These are phyloP conservation scores for Alsophila aescularia DNA, from an alignment of 2,888 invertebrate species.

Conservation along the genomic window DNA sequence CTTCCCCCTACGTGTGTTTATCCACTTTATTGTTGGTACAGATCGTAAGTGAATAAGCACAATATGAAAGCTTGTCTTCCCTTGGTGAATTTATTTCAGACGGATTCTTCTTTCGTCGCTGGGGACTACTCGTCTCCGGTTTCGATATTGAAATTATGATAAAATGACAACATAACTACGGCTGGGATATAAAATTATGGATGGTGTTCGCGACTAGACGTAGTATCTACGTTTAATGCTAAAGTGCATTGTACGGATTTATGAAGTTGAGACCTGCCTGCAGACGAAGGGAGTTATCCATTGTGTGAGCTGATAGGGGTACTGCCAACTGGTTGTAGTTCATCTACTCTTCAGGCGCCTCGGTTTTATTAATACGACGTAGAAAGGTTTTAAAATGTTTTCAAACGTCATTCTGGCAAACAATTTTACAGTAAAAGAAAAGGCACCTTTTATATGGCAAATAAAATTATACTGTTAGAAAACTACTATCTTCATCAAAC, in stretches of 20 bases:
- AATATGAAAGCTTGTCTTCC: slow-evolving; percentile 30
- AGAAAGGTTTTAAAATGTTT: slow-evolving; percentile 8
- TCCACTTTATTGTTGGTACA: slow-evolving; percentile 42
- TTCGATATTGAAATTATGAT: slow-evolving; percentile 43
- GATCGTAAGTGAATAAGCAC: slow-evolving; percentile 33
- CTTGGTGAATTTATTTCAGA: slow-evolving; percentile 33
- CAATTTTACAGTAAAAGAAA: background rate
- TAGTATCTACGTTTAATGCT: slow-evolving; percentile 18
- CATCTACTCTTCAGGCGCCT: slow-evolving; percentile 13
- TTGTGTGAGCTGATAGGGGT: slow-evolving; percentile 22
- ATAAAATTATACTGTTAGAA: too few species aligned
- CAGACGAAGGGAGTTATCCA: slow-evolving; percentile 20
- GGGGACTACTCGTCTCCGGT: slow-evolving; percentile 32
- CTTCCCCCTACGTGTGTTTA: slow-evolving; percentile 39
- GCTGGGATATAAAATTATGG: slow-evolving; percentile 30
- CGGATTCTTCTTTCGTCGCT: slow-evolving; percentile 28
- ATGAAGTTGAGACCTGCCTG: slow-evolving; percentile 11
- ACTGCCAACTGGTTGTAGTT: slow-evolving; percentile 13
- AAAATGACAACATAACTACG: slow-evolving; percentile 32
- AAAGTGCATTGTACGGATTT: slow-evolving; percentile 40
- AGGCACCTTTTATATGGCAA: background rate
- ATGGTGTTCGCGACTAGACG: slow-evolving; percentile 24
- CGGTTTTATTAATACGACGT: slow-evolving; percentile 17
- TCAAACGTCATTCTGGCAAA: background rate
- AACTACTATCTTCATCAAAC: too few species aligned